A percentile compares a stretch with the other conserved stretches of the same genome.
Evolutionary conservation across 2,888 invertebrate species (phyloP).

Genomic region (Xestobium rufovillosum): DNA sequence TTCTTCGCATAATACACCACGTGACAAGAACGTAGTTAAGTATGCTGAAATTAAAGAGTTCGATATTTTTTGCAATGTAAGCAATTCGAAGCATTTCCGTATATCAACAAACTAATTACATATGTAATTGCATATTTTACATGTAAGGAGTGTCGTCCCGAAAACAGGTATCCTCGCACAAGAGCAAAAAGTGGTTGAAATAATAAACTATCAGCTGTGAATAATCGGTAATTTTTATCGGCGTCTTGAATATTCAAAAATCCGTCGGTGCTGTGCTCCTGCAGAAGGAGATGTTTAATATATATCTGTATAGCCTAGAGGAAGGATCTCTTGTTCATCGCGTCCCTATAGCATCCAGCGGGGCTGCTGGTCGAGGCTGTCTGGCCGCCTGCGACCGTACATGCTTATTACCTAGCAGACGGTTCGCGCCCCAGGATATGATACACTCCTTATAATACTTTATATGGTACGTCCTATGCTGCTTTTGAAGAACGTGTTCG

Average conservation of each 20-base stretch:
- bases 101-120: too few relatives aligned
- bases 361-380: conserved; percentile 18
- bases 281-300: conserved; percentile 1
- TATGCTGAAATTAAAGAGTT: too few relatives aligned
- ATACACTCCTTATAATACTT: too few relatives aligned
- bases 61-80: too few relatives aligned
- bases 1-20: conserved; percentile 29
- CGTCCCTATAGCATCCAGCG: too few relatives aligned
- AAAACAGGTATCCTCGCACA: background rate
- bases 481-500: too few relatives aligned
- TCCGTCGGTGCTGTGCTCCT: background rate
- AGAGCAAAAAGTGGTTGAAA: conserved; percentile 1
- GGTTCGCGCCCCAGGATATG: conserved; percentile 32
- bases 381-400: conserved; percentile 23
- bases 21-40: too few relatives aligned
- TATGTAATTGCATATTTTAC: too few relatives aligned
- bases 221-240: conserved; percentile 2
- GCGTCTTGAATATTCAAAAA: conserved; percentile 1
- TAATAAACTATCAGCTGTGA: background rate
- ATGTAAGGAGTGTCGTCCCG: too few relatives aligned
- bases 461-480: too few relatives aligned
- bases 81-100: too few relatives aligned
- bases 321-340: too few relatives aligned
- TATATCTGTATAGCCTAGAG: conserved; percentile 1
- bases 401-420: conserved; percentile 31